Evolutionary conservation across 53 echinoderm and acorn worm genomes (phyloP).

Genomic region (Pentamera pediparva): DNA sequence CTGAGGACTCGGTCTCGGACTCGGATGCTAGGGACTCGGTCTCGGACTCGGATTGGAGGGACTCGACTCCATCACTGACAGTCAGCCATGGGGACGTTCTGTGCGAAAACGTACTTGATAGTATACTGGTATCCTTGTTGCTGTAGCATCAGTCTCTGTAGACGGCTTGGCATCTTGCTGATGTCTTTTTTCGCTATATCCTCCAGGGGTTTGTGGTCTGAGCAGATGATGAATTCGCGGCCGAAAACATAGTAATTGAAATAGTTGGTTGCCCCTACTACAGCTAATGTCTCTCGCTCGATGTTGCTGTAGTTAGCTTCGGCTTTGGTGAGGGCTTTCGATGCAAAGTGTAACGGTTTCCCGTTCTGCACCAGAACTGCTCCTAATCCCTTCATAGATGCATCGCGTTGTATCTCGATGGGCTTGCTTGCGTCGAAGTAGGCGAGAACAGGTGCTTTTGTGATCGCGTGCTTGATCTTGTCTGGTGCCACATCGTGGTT

Average conservation of each 20-base stretch:
- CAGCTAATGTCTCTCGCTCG: conserved; percentile 26
- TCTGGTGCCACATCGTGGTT: conserved; percentile 44
- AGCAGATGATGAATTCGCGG: conserved; percentile 18
- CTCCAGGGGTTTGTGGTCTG: conserved; percentile 24
- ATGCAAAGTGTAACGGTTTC: conserved; percentile 43
- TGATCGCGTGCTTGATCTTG: neutral
- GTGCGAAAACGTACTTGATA: conserved; percentile 14
- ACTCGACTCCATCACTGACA: too few relatives aligned
- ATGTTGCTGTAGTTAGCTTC: conserved; percentile 48
- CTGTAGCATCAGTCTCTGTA: conserved; percentile 6
- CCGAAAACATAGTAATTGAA: conserved; percentile 23
- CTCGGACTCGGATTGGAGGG: too few relatives aligned
- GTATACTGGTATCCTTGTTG: conserved; percentile 17
- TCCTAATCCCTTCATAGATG: conserved; percentile 31
- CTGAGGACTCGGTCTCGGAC: too few relatives aligned
- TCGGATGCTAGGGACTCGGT: too few relatives aligned
- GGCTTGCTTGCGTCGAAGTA: conserved; percentile 23
- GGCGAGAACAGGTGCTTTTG: conserved; percentile 23
- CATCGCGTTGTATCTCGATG: conserved; percentile 16
- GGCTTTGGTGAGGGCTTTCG: conserved; percentile 50
- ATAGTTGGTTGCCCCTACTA: conserved; percentile 22
- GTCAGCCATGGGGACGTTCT: conserved; percentile 19
- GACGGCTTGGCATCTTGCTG: conserved; percentile 24
- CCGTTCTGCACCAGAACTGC: conserved; percentile 32
- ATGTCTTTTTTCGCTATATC: conserved; percentile 26